Base-by-base conservation (phyloP, 2,888 invertebrate genomes). In the Standfussiana lucernea region DNA sequence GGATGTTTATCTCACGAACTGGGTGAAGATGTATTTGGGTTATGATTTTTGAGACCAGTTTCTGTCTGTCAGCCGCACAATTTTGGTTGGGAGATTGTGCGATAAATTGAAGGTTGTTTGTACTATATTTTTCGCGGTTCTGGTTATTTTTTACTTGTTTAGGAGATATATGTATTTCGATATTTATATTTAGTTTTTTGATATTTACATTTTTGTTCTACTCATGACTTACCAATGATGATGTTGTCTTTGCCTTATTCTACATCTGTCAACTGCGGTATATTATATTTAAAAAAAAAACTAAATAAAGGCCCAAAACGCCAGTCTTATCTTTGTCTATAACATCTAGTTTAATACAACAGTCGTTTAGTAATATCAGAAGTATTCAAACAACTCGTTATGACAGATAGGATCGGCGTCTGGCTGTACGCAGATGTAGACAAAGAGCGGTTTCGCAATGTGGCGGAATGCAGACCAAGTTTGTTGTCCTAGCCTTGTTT, bases 1-100 rank as follows among this genome's bases (percentile, higher is more conserved):
- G 84, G 86, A 89, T 89, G 89, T 84, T 87, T 90, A 86, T 88
- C 82, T 86, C 82, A 77, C 80, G 85, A 91, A 89, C 81, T 89
- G 87, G 89, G 88, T 86, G 85, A 88, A 80, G 84, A 82, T 73
- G 85, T 86, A 87, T 91, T 89, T 89, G 83, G 88, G 87, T 89
- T 89, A 86, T 72, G 67, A 5, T 21, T 35, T 61, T 67, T n/a
- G 78, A 70, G 86, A 90, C 89, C 90, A 85, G 91, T 90, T 90
- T 82, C 71, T 82, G 83, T 89, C 83, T 84, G 86, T 86, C 87
- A 79, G 70, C 82, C 62, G 79, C 65, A 78, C 50, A 66, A 79
- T 83, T 86, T 88, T 86, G 75, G 80, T 87, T 86, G 77, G 84
- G 86, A 85, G 86, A 83, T 69, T 78, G 77, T 86, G 69, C 70